phyloP scores from a whole-genome alignment of 2,113 vertebrate species.

The Zapornia atra region DNA sequence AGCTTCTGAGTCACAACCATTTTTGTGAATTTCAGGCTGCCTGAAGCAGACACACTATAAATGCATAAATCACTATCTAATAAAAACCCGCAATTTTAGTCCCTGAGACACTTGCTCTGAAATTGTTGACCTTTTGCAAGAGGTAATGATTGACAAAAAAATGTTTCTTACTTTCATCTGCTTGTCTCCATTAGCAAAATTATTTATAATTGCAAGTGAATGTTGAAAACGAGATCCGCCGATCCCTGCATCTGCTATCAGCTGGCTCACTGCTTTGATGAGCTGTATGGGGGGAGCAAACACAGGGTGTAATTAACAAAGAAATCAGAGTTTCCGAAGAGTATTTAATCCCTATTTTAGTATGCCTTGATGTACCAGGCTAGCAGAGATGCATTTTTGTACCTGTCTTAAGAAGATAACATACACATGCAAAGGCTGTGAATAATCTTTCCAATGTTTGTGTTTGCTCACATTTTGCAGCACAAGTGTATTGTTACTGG shows the following conservation, averaged over 20 bases:
- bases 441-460: background rate
- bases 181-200: slow-evolving; percentile 96
- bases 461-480: background rate
- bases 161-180: slow-evolving; percentile 89
- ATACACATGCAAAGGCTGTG: background rate
- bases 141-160: background rate
- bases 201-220: slow-evolving; percentile 96
- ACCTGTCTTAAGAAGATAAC: background rate
- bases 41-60: background rate
- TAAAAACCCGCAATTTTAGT: background rate
- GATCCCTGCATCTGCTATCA: slow-evolving; percentile 97
- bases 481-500: background rate
- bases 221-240: slow-evolving; percentile 96
- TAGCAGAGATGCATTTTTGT: background rate
- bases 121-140: slow-evolving; percentile 30
- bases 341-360: background rate
- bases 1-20: background rate
- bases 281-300: slow-evolving; percentile 76
- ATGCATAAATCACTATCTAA: background rate
- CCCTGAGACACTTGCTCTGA: background rate
- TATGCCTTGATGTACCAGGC: background rate
- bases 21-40: background rate
- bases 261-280: slow-evolving; percentile 96
- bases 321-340: background rate
- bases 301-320: background rate